phyloP scores from a whole-genome alignment of 2,797 vertebrate species.

The Gymnocypris eckloni region DNA sequence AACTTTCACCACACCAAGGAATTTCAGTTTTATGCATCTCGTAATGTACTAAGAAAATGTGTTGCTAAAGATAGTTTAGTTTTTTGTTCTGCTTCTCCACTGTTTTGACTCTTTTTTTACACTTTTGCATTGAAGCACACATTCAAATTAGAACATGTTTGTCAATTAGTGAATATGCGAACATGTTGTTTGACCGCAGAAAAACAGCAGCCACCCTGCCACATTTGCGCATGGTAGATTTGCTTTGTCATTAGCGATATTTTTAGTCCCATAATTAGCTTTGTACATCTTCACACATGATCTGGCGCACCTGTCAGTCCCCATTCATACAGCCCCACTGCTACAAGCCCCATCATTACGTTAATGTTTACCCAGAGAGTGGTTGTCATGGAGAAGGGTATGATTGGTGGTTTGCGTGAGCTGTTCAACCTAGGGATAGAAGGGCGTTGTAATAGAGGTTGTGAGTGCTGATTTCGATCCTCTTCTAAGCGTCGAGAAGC shows the following conservation, averaged over 20 bases:
- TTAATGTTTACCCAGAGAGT: slow-evolving; percentile 58
- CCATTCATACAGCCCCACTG: slow-evolving; percentile 32
- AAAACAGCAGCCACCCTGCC: slow-evolving; percentile 14
- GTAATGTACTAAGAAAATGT: neutral
- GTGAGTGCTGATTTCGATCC: slow-evolving; percentile 10
- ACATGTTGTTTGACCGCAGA: slow-evolving; percentile 17
- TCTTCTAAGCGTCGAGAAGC: slow-evolving; percentile 19
- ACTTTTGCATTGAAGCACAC: neutral
- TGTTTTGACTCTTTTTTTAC: slow-evolving; percentile 24
- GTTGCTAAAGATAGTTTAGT: neutral
- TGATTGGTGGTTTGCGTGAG: slow-evolving; percentile 57
- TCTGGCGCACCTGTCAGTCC: slow-evolving; percentile 49
- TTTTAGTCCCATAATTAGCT: slow-evolving; percentile 53
- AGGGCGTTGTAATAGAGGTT: slow-evolving; percentile 29
- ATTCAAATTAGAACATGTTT: slow-evolving; percentile 24
- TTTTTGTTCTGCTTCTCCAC: slow-evolving; percentile 1
- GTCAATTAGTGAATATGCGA: slow-evolving; percentile 46
- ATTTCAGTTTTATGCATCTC: neutral
- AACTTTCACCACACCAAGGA: neutral
- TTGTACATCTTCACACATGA: slow-evolving; percentile 44
- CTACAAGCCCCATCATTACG: slow-evolving; percentile 55
- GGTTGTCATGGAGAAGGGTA: slow-evolving; percentile 55
- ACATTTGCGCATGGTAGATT: slow-evolving; percentile 30
- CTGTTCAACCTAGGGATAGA: slow-evolving; percentile 42
- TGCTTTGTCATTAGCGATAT: slow-evolving; percentile 54